Percentiles rank a stretch among this genome's conserved stretches.
These are phyloP conservation scores for Diarsia rubi DNA, from an alignment of 2,888 invertebrate genomes.

Conservation along the genomic window DNA sequence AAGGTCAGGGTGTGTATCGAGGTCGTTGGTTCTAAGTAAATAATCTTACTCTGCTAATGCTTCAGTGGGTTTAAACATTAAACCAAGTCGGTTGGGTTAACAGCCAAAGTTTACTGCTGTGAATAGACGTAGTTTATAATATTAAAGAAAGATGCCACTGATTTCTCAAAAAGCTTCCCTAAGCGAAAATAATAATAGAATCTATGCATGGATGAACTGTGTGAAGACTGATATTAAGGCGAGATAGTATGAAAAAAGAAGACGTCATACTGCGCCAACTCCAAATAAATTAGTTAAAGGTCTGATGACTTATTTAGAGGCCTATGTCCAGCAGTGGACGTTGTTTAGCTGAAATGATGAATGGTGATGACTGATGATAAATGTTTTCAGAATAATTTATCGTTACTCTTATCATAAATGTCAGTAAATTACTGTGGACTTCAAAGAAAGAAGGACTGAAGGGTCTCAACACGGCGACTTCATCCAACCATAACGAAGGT, in stretches of 20 bases:
- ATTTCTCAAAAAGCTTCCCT: not conserved
- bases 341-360: too few species aligned
- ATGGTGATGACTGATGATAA: too few species aligned
- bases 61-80: conserved; percentile 15
- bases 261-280: too few species aligned
- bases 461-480: too few species aligned
- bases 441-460: not conserved
- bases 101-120: conserved; percentile 11
- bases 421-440: not conserved
- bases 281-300: too few species aligned
- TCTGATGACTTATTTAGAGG: too few species aligned
- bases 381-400: not conserved
- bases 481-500: too few species aligned
- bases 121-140: not conserved
- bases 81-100: conserved; percentile 8
- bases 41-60: conserved; percentile 15
- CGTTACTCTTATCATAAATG: not conserved
- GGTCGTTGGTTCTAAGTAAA: conserved; percentile 8
- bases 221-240: not conserved
- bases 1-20: conserved; percentile 22
- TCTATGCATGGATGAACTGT: not conserved
- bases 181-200: not conserved
- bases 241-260: too few species aligned
- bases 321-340: too few species aligned
- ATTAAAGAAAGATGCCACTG: not conserved